Base-by-base conservation (phyloP, 2,888 invertebrate species). In the Gymnoscelis rufifasciata region DNA sequence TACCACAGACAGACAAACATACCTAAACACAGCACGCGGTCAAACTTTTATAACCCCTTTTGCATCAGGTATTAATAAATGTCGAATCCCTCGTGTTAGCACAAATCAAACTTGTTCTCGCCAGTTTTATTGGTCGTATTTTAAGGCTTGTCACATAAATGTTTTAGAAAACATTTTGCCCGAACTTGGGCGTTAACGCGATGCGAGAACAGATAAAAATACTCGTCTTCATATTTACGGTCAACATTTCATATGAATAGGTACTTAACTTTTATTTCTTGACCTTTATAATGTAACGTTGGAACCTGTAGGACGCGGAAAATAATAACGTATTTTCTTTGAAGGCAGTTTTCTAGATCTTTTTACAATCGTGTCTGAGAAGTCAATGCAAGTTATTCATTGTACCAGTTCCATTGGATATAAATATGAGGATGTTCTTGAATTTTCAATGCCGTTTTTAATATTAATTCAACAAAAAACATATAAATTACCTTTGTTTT, bases 81-180 rank as follows among this genome's bases (percentile, higher is more conserved):
- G 5, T 19, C 19, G 5, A 19, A 19, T 19, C 3, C 5, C 19
- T 19, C 19, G 5, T 19, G 5, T 19, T n/a, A 19, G 5, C 37
- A 47, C 26, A 46, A 47, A 50, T 47, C 46, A 38, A 27, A 51
- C 43, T 50, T 35, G 36, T 43, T 36, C 46, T 40, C 41, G 43
- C 42, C 39, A 14, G 36, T 51, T 54, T 58, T 53, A 56, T 52
- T 43, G 53, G 11, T 39, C 44, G 44, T 52, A 54, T 54, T 54
- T 56, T 44, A 52, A 47, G 50, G 48, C 44, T 48, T 52, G 50
- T 46, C 41, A 51, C 54, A 50, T 54, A 50, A 53, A 53, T 52
- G 47, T 54, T 54, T 47, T 41, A 53, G 51, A 44, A 38, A 39
- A 47, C 37, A 48, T 50, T 50, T 37, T 36, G 39, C 35, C 51